Conservation (phyloP, 2,888 invertebrate species). For the Drosophila suboccidentalis region DNA sequence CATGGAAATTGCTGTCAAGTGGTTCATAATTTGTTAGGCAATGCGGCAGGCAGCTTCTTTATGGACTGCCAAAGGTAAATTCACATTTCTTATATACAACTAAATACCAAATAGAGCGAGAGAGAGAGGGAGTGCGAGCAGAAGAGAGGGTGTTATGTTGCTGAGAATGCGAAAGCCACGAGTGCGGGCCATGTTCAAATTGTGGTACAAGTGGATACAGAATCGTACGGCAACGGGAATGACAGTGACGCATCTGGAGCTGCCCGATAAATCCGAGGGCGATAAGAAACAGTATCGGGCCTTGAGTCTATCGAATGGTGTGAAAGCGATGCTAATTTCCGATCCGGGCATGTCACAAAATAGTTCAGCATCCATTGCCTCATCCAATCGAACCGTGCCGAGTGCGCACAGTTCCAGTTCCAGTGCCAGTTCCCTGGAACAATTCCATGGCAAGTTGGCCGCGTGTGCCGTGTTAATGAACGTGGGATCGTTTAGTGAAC, state of each 20-base stretch:
- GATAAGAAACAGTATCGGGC: conserved; percentile 92
- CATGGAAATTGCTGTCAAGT: conserved; percentile 72
- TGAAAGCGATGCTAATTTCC: conserved; percentile 90
- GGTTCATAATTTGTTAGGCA: conserved; percentile 64
- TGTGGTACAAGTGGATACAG: conserved; percentile 37
- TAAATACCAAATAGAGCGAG: background rate
- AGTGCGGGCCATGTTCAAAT: conserved; percentile 23
- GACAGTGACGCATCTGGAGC: conserved; percentile 81
- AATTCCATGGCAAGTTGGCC: conserved; percentile 86
- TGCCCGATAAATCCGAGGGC: conserved; percentile 90
- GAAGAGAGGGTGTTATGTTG: conserved; percentile 10
- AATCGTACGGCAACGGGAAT: conserved; percentile 14
- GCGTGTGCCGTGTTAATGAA: conserved; percentile 92
- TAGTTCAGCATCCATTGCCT: background rate
- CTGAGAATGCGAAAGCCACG: conserved; percentile 15
- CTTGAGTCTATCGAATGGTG: conserved; percentile 89
- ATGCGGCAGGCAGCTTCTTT: conserved; percentile 36
- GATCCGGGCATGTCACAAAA: conserved; percentile 85
- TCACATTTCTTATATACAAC: conserved; percentile 11
- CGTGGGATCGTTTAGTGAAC: conserved; percentile 93
- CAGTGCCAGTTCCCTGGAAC: conserved; percentile 33
- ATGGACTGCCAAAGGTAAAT: conserved; percentile 42
- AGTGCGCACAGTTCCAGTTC: conserved; percentile 24
- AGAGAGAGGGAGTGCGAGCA: background rate
- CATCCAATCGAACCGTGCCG: too few species aligned